Evolutionary conservation across 2,797 vertebrate genomes (phyloP), one percentile per base, ranked within the genome.

Genomic region (Cyclura pinguis): DNA sequence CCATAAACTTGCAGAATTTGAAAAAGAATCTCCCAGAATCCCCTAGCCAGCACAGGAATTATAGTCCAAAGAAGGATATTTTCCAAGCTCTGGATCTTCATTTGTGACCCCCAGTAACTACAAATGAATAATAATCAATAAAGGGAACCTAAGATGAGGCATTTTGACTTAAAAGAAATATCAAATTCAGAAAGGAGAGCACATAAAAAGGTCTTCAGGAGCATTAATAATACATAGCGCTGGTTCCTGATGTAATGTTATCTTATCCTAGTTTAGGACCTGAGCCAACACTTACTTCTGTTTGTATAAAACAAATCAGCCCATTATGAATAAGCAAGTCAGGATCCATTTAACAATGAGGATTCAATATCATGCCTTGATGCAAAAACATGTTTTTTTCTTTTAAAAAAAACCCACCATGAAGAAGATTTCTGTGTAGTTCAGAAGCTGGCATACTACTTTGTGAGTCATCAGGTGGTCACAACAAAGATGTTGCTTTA

Each of bases 141-240:
- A 24, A 80, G 47, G 6, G 47, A 89, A 80, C n/a, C 22, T 35
- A 67, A 77, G 59, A 55, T 89, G 42, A 64, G 14, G 74, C 52
- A 85, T 84, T 85, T 89, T 77, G 72, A 55, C 84, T 89, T 89
- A 78, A 82, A 85, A 89, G 59, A 89, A 85, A 80, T 50, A 69
- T 89, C 81, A 85, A 38, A 69, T 85, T 89, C 77, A 84, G 72
- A 89, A 89, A 89, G 76, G 47, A 69, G 83, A 89, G 88, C 57
- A 72, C 74, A 80, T 80, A 80, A 85, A 62, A 85, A 85, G 83
- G 59, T 27, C 50, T 89, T 72, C 74, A 32, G 27, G 85, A 32
- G 9, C n/a, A 85, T 85, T 59, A 85, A 85, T 85, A 69, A 85
- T 89, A 85, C 32, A 72, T 80, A 89, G 74, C 50, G 52, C 62